Percentiles rank a stretch among this genome's conserved stretches.
Evolutionary conservation across 2,797 vertebrate species (phyloP).

Genomic region (Diglossa cyanea): DNA sequence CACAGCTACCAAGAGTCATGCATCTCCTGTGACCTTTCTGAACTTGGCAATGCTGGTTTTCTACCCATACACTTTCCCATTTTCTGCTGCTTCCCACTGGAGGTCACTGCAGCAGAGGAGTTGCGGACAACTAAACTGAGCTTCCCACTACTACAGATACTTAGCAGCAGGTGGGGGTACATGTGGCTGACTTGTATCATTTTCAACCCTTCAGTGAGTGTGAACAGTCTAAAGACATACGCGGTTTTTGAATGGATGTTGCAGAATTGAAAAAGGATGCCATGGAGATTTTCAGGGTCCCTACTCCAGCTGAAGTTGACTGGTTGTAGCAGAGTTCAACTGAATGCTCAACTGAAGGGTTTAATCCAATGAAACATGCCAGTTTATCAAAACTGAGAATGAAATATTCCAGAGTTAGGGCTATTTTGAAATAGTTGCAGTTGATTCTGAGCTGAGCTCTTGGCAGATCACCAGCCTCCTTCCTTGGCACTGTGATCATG

Average conservation of each 20-base stretch:
- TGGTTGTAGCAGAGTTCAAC: neutral
- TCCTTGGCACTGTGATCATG: neutral
- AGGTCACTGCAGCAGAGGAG: constrained; percentile 10
- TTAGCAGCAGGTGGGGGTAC: neutral
- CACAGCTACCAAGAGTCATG: neutral
- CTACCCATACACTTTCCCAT: neutral
- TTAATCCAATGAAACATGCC: neutral
- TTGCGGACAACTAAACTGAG: neutral
- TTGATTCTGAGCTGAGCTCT: neutral
- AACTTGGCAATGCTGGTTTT: neutral
- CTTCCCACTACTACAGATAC: neutral
- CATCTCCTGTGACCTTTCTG: neutral
- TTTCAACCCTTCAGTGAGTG: neutral
- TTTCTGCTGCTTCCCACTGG: constrained; percentile 19
- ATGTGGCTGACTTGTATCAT: neutral
- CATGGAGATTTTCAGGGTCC: neutral
- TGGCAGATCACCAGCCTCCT: neutral
- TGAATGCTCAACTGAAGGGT: neutral
- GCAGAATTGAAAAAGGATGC: neutral
- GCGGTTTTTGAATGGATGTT: neutral
- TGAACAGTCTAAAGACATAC: neutral
- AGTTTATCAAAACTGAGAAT: neutral
- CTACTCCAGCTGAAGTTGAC: neutral
- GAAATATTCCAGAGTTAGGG: neutral
- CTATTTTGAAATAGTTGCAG: neutral